Base-by-base conservation (phyloP, 2,797 vertebrate genomes). In the Diplodus sargus region DNA sequence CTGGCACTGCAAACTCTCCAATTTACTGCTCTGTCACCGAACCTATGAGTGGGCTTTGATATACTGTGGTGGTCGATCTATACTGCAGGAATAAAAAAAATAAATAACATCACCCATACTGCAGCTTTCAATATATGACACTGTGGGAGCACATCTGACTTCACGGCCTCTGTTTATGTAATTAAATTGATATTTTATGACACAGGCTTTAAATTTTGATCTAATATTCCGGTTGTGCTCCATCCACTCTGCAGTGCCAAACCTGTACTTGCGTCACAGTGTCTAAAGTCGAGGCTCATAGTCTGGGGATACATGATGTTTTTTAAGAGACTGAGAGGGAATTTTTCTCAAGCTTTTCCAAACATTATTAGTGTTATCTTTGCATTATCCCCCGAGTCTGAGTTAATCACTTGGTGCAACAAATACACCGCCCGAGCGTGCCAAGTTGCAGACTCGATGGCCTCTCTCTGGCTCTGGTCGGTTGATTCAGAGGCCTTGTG, bases 351-450 rank as follows among this genome's bases (percentile, higher is more conserved):
- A 76, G 67, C 56, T 64, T 80, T 66, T 77, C 59, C 56, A 70
- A 79, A 80, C 64, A 74, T 76, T 67, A 61, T 74, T 45, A 28
- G 42, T 83, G 69, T 81, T 78, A 67, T 84, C 53, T 61, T 76
- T 71, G 54, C 57, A 53, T 59, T 75, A 75, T 67, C 76, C 53
- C 23, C 54, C 22, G 60, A 67, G 28, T 61, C 20, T 72, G 20
- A 62, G 52, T 83, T 80, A 61, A 84, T 84, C 65, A 68, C 51
- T 17, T 64, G 70, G 34, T 79, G 52, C 53, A 84, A 64, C 74
- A 69, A 82, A 83, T 42, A 52, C 43, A 20, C 63, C 34, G n/a
- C 1, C 23, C 17, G 15, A 62, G 48, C 54, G 52, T 68, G 77
- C 67, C 58, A 71, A 74, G 58, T 49, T 39, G 60, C 48, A 49